Conservation (phyloP, 2,888 invertebrate genomes). For the Apeira syringaria region DNA sequence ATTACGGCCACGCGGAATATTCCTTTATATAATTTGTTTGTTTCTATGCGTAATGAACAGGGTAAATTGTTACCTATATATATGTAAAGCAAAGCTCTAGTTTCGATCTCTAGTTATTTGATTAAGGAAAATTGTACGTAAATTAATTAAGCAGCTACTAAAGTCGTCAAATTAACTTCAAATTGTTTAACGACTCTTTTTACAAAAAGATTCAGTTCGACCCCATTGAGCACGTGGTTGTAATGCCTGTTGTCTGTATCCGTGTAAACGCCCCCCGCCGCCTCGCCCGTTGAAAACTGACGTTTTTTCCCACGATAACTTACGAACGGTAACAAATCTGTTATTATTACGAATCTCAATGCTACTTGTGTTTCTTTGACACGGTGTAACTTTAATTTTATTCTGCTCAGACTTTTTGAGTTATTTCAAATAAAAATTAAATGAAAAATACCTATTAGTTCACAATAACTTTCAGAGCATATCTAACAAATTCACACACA, state of each 20-base stretch:
- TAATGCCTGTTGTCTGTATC: constrained; percentile 60
- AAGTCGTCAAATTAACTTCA: constrained; percentile 8
- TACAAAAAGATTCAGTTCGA: constrained; percentile 41
- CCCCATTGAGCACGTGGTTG: constrained; percentile 61
- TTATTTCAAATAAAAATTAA: too few species aligned
- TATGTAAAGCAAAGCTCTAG: too few species aligned
- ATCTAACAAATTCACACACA: too few species aligned
- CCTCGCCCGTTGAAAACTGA: constrained; percentile 59
- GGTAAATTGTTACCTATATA: constrained; percentile 25
- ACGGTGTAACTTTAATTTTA: constrained; percentile 4
- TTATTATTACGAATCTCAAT: constrained; percentile 40
- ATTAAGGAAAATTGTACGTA: not conserved
- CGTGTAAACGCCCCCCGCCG: constrained; percentile 69
- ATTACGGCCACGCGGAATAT: constrained; percentile 58
- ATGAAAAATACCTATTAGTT: too few species aligned
- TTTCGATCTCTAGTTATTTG: too few species aligned
- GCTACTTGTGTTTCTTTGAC: constrained; percentile 24
- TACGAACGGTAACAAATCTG: constrained; percentile 61
- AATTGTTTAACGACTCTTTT: constrained; percentile 26
- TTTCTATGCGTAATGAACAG: constrained; percentile 45
- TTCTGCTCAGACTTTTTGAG: constrained; percentile 1
- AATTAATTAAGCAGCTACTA: not conserved
- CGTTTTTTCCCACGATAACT: constrained; percentile 75
- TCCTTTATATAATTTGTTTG: constrained; percentile 74
- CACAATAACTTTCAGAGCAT: too few species aligned